Conservation (phyloP, 2,113 vertebrate genomes). For the Prionailurus bengalensis region DNA sequence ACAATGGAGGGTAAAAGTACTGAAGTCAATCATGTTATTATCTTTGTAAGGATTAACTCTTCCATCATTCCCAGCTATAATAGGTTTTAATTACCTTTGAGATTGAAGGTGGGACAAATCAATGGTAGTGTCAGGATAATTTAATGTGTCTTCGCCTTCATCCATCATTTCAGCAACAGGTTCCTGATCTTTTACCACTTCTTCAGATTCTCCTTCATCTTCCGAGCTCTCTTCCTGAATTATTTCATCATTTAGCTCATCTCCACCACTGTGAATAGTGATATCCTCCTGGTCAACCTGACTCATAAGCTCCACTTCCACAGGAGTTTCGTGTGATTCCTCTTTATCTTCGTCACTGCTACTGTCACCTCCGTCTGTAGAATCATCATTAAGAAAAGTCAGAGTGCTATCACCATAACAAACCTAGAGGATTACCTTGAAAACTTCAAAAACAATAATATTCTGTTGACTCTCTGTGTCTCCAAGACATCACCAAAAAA, state of each 20-base stretch:
- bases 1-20: background rate
- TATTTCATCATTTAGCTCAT: constrained; percentile 3
- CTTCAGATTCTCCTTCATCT: constrained; percentile 81
- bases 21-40: background rate
- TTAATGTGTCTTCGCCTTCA: constrained; percentile 81
- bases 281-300: background rate
- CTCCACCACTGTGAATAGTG: background rate
- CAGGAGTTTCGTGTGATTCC: constrained; percentile 67
- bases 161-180: constrained; percentile 76
- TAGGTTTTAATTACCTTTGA: constrained; percentile 89
- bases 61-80: background rate
- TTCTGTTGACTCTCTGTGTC: background rate
- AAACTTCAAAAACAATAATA: constrained; percentile 14
- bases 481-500: background rate
- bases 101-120: constrained; percentile 95
- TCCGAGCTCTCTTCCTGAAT: constrained; percentile 81
- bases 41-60: background rate
- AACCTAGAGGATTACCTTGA: background rate
- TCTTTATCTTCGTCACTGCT: constrained; percentile 82
- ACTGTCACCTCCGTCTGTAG: constrained; percentile 74
- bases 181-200: constrained; percentile 70
- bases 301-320: background rate
- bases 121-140: constrained; percentile 96
- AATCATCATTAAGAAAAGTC: background rate
- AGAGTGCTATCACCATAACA: background rate